Base-by-base conservation (phyloP, 2,113 vertebrate species). In the Hucho hucho region DNA sequence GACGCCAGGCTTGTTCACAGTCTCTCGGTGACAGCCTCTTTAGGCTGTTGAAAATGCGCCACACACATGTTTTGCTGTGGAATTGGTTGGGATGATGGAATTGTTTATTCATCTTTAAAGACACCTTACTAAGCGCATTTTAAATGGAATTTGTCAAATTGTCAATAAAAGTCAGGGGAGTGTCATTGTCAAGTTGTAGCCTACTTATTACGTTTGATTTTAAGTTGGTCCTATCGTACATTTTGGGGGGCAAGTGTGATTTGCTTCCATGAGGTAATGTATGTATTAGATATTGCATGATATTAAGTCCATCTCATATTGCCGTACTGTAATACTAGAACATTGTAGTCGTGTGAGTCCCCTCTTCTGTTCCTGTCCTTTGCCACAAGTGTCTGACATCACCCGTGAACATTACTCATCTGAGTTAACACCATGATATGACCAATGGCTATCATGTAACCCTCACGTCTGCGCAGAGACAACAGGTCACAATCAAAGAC, bases 371-470 rank as follows among this genome's bases (percentile, higher is more conserved):
- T 46, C 58, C 20, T 7, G 32, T 6, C 28, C 4, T 73, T 73
- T 46, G 13, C 24, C 22, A 32, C 22, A 13, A 3, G 47, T 14
- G 25, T 74, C 26, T 53, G 64, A 66, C 47, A 25, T 61, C 64
- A 43, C 32, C 47, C 25, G 25, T 77, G 64, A 65, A 28, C 46
- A 67, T 72, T 64, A 73, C 43, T 72, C 69, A 68, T 59, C 6
- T 53, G 9, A 24, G 26, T 29, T 65, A 24, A 46, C 29, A 56
- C 26, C 56, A 29, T 4, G 4, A 32, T 18, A 24, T 61, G 58
- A 73, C 61, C 24, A 59, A 87, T 78, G 22, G 46, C 49, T 47
- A 77, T 86, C 81, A 37, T 22, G 32, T 46, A 26, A 81, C 77
- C 49, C 49, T 16, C 49, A 53, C 37, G 67, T 84, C 69, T 29